phyloP scores from a whole-genome alignment of 2,888 invertebrate species.

The Chironomus tentans region DNA sequence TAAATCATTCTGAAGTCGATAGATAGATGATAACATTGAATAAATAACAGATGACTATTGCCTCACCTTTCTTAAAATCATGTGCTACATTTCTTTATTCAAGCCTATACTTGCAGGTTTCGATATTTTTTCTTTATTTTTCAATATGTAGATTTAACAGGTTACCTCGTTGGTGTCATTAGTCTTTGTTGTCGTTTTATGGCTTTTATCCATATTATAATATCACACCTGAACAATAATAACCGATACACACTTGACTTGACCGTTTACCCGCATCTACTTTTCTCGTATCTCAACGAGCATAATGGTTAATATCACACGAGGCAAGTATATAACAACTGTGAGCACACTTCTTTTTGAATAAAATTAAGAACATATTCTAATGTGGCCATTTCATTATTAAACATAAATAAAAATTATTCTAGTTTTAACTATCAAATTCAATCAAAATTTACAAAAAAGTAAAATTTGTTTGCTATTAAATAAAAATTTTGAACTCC shows the following conservation, averaged over 20 bases:
- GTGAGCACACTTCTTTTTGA: no score
- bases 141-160: background rate
- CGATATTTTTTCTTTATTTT: background rate
- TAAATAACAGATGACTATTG: background rate
- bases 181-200: conserved; percentile 24
- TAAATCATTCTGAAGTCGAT: conserved; percentile 20
- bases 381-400: no score
- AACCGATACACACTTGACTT: conserved; percentile 23
- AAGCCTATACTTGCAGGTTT: background rate
- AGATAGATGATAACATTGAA: background rate
- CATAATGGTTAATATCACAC: no score
- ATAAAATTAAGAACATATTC: no score
- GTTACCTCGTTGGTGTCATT: conserved; percentile 6
- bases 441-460: no score
- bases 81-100: conserved; percentile 2
- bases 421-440: no score
- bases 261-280: conserved; percentile 26
- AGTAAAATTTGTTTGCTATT: no score
- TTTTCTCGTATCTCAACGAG: no score
- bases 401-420: no score
- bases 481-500: no score
- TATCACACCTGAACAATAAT: conserved; percentile 24
- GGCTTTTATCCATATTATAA: conserved; percentile 20
- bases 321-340: no score
- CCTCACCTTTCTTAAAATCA: conserved; percentile 8